Evolutionary conservation across 2,797 vertebrate genomes (phyloP).

Genomic region (Typhlichthys eigenmanni): DNA sequence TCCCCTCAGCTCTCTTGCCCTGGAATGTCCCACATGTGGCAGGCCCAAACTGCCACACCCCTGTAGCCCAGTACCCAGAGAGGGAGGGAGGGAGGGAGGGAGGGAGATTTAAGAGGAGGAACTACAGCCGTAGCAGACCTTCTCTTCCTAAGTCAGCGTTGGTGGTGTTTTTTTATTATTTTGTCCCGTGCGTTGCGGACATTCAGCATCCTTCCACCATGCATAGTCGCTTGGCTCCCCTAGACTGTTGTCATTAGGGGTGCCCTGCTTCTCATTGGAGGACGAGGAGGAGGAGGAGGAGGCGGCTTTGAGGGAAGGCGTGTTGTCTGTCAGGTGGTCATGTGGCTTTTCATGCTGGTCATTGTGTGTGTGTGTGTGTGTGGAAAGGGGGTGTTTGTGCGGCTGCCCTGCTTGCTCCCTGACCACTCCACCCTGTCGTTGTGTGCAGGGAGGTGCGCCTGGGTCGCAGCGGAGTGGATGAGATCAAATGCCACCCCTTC

Average conservation of each 20-base stretch:
- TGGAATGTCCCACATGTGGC: conserved; percentile 85
- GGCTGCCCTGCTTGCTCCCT: conserved; percentile 36
- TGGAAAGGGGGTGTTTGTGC: conserved; percentile 29
- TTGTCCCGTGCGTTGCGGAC: no score
- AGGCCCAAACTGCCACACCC: conserved; percentile 73
- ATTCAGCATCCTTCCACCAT: no score
- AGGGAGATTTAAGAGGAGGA: no score
- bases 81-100: conserved; percentile 40
- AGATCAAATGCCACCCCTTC: conserved; percentile 93
- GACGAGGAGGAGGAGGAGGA: neutral
- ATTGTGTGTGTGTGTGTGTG: no score
- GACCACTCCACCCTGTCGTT: conserved; percentile 56
- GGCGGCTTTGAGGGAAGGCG: neutral
- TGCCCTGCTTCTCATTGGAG: conserved; percentile 1
- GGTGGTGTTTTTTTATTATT: no score
- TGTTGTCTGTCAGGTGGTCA: no score
- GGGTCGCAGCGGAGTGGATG: conserved; percentile 83
- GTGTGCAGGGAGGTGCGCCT: conserved; percentile 90
- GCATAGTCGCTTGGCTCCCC: no score
- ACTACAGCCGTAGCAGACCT: no score
- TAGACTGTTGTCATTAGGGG: no score
- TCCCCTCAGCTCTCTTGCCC: conserved; percentile 59
- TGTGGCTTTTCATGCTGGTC: no score
- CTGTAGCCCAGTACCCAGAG: conserved; percentile 36
- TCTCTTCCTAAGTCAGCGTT: no score